phyloP scores from a whole-genome alignment of 2,797 vertebrate genomes.

The Aplochiton taeniatus region DNA sequence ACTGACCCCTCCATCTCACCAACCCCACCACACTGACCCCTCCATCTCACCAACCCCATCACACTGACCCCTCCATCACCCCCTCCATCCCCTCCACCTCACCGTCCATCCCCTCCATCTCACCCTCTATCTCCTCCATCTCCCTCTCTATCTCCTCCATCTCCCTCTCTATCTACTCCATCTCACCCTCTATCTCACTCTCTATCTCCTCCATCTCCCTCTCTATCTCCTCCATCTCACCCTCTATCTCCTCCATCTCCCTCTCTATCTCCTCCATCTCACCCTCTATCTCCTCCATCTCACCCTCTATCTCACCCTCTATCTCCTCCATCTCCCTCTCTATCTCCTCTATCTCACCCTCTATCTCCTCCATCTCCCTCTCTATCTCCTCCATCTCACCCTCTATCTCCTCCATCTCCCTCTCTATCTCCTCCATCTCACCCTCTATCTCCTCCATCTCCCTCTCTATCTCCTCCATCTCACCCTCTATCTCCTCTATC shows the following conservation, averaged over 20 bases:
- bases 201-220: constrained; percentile 68
- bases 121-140: constrained; percentile 8
- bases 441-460: background rate
- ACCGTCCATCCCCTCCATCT: constrained; percentile 1
- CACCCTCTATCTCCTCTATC: background rate
- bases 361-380: constrained; percentile 61
- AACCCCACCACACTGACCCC: constrained; percentile 36
- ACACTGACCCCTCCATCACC: constrained; percentile 27
- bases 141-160: background rate
- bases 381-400: constrained; percentile 76
- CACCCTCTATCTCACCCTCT: no score
- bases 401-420: constrained; percentile 78
- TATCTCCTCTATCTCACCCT: constrained; percentile 74
- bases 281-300: no score
- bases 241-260: no score
- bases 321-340: no score
- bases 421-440: constrained; percentile 47
- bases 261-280: no score
- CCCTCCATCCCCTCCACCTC: constrained; percentile 24
- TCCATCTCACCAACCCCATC: constrained; percentile 13
- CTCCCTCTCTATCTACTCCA: background rate
- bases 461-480: background rate
- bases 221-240: constrained; percentile 70
- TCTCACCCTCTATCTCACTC: constrained; percentile 23
- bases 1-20: constrained; percentile 35